A percentile compares a stretch with the other conserved stretches of the same genome.
These are phyloP conservation scores for Gambelia wislizenii DNA, from an alignment of 2,797 vertebrate species.

Conservation along the genomic window DNA sequence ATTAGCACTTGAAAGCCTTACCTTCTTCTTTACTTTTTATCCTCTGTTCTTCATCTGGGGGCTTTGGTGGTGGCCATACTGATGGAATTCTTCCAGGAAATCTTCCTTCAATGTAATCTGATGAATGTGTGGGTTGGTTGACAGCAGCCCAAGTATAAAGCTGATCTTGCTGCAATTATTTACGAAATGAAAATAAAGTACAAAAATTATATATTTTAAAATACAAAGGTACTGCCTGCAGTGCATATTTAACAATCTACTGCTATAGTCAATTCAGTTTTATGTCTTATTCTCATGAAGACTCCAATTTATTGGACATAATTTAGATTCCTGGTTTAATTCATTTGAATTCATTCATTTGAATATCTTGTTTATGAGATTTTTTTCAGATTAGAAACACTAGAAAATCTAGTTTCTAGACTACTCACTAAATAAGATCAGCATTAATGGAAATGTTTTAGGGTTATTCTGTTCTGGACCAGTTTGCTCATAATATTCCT, in stretches of 20 bases:
- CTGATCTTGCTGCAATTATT: constrained; percentile 87
- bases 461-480: too few species aligned
- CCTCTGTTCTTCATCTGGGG: constrained; percentile 77
- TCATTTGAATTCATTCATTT: too few species aligned
- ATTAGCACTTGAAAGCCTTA: constrained; percentile 62
- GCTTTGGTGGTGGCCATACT: constrained; percentile 76
- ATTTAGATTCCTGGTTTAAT: background rate
- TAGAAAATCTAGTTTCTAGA: too few species aligned
- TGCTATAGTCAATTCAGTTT: background rate
- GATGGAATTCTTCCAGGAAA: constrained; percentile 83
- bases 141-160: constrained; percentile 96
- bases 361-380: background rate
- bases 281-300: background rate
- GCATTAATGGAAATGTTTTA: background rate
- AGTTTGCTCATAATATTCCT: too few species aligned
- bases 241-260: constrained; percentile 17
- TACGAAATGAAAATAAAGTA: constrained; percentile 7
- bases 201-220: constrained; percentile 30
- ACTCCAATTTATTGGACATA: background rate
- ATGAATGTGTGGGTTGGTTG: constrained; percentile 88
- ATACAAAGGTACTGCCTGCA: constrained; percentile 12
- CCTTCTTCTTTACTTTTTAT: constrained; percentile 80
- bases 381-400: background rate
- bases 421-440: background rate
- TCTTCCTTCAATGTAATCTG: constrained; percentile 85